Evolutionary conservation across 1,140 invertebrate genomes (phyloP), one percentile per base, ranked within the genome.

Genomic region (Homarus americanus): DNA sequence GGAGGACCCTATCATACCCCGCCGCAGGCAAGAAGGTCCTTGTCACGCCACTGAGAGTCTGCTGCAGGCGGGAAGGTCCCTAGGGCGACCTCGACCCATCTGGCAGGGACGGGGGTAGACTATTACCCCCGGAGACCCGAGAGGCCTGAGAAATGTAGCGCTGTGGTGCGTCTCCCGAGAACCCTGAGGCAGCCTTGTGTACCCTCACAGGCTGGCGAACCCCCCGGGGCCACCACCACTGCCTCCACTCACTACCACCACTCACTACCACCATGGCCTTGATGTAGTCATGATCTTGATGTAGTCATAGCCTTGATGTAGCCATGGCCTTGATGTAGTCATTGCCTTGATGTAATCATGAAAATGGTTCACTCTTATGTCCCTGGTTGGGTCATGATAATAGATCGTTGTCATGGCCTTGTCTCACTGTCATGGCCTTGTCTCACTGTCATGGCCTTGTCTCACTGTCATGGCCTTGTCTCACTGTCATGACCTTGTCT

Each of bases 51-150:
- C 53, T 20, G 28, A 28, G n/a, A 69, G 5, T 28, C 63, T 69
- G 15, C 63, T 32, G 53, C 5, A 4, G 4, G 12, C 15, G 53
- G 53, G 53, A 15, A 24, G 4, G 44, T 5, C 28, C 63, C 63
- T 49, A 69, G 15, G 58, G 58, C 58, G 4, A 4, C 44, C 20
- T 63, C 12, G 12, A 24, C 63, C 63, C 63, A 69, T 69, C n/a
- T 69, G 63, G 63, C 63, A 28, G n/a, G 44, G 44, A 7, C 5
- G 63, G 63, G n/a, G 28, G n/a, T 69, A 24, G 12, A 5, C n/a
- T 69, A 69, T 69, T 28, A 69, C n/a, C 28, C 63, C 63, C 63
- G n/a, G 63, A 69, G 63, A 69, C 28, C n/a, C n/a, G 63, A 69
- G 63, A 69, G n/a, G 4, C 63, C 28, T 69, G 63, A 69, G 63